Conservation (phyloP, 2,888 invertebrate species). For the Dolichopus griseipennis region DNA sequence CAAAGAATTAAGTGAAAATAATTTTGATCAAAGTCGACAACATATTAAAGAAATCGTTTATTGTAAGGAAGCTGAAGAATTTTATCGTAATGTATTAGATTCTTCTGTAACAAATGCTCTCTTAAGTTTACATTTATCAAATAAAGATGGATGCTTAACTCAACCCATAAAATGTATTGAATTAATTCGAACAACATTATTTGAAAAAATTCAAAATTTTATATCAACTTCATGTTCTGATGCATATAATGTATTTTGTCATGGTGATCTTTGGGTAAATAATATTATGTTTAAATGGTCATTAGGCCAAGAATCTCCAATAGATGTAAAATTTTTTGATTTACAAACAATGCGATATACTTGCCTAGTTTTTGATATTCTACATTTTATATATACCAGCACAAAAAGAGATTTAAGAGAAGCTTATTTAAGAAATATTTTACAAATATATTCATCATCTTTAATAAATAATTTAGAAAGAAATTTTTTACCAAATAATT, state of each 20-base stretch:
- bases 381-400: slow-evolving; percentile 41
- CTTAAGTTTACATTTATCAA: slow-evolving; percentile 32
- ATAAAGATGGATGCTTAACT: slow-evolving; percentile 32
- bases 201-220: slow-evolving; percentile 28
- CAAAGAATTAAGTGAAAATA: slow-evolving; percentile 27
- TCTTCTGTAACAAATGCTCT: slow-evolving; percentile 35
- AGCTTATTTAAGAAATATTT: slow-evolving; percentile 29
- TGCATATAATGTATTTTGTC: slow-evolving; percentile 35
- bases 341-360: slow-evolving; percentile 39
- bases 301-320: slow-evolving; percentile 16
- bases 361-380: slow-evolving; percentile 38
- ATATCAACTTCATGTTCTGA: slow-evolving; percentile 27
- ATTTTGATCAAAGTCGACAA: slow-evolving; percentile 27
- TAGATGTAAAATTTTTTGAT: slow-evolving; percentile 36
- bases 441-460: slow-evolving; percentile 32
- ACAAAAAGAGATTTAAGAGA: slow-evolving; percentile 35
- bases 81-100: slow-evolving; percentile 33
- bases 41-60: slow-evolving; percentile 37
- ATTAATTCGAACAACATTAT: slow-evolving; percentile 30
- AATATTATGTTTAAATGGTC: slow-evolving; percentile 37
- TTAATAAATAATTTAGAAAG: slow-evolving; percentile 28
- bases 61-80: slow-evolving; percentile 33
- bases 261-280: slow-evolving; percentile 41
- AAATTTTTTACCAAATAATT: slow-evolving; percentile 14
- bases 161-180: slow-evolving; percentile 33